phyloP scores from a whole-genome alignment of 2,888 invertebrate genomes.

The Dicyrtoma fusca region DNA sequence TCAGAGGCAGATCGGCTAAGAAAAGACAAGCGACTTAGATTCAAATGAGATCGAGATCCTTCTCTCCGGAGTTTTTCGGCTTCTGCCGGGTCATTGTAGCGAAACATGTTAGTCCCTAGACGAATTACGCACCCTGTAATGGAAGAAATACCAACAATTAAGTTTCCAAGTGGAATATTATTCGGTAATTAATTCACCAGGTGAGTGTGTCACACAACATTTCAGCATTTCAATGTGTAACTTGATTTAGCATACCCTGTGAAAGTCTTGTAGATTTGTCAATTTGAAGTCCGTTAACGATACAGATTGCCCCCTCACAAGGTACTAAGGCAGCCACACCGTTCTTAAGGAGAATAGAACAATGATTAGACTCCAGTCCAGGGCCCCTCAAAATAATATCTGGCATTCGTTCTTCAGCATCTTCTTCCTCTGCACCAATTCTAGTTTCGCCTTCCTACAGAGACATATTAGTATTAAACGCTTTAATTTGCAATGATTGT shows the following conservation, averaged over 20 bases:
- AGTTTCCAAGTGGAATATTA: too few species aligned
- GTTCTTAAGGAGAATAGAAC: conserved; percentile 70
- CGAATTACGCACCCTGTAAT: conserved; percentile 73
- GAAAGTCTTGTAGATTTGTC: conserved; percentile 78
- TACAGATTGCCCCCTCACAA: conserved; percentile 73
- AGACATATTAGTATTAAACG: too few species aligned
- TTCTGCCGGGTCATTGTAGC: conserved; percentile 87
- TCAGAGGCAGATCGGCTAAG: conserved; percentile 82
- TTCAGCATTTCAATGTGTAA: too few species aligned
- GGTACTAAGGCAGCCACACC: conserved; percentile 78
- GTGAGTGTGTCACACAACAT: too few species aligned
- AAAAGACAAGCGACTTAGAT: conserved; percentile 78
- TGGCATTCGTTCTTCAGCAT: conserved; percentile 67
- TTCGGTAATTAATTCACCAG: too few species aligned
- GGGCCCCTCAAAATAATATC: conserved; percentile 79
- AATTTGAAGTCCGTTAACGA: conserved; percentile 79
- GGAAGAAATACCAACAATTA: too few species aligned
- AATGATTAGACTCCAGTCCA: conserved; percentile 78
- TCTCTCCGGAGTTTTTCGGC: conserved; percentile 81
- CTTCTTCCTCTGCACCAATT: conserved; percentile 78
- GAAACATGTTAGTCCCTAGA: conserved; percentile 79
- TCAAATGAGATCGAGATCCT: conserved; percentile 71
- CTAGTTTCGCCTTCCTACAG: conserved; percentile 79
- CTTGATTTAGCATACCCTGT: too few species aligned
- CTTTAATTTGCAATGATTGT: too few species aligned